Base-by-base conservation (phyloP, 1,140 invertebrate genomes). In the Hirudo medicinalis region DNA sequence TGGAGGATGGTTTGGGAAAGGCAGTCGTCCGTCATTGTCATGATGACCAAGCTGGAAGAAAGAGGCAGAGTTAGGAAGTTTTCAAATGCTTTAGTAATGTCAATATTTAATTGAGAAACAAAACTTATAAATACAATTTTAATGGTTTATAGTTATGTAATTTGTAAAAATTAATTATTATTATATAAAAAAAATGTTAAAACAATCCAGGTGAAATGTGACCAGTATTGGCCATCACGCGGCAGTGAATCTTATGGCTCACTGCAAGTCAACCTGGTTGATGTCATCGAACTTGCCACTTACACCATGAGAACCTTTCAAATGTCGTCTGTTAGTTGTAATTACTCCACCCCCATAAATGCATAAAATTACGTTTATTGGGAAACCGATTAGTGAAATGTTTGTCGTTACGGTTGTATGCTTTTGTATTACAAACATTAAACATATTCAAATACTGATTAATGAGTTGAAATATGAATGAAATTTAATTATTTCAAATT, bases 161-260 rank as follows among this genome's bases (percentile, higher is more conserved):
- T 22, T 25, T 25, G 2, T n/a, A 57, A 25, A 63, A 63, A 22
- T 25, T 63, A 63, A 19, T 25, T 63, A 22, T 60, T 22, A 22
- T 60, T n/a, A 22, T 19, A 22, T 20, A 13, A 4, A 63, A 63
- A 11, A 6, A 63, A 8, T 63, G 8, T 63, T 63, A 25, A 32
- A 63, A 22, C 8, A 0, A 32, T 54, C 11, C 49, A 70, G 69
- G 53, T 70, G n/a, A 70, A 70, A 70, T 70, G 69, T 70, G 69
- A 97, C 79, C 94, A 97, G 79, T 97, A 97, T 79, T 97, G 94
- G 94, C 94, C 94, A 0, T 86, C 87, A 0, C 85, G 94, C 53
- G 94, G 92, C 0, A 89, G 91, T 0, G 94, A 97, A 77, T 90
- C 89, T 0, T 99, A 99, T 78, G 94, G 94, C 19, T 86, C 90